Conservation (phyloP, 2,113 vertebrate species). For the Charadrius vociferus region DNA sequence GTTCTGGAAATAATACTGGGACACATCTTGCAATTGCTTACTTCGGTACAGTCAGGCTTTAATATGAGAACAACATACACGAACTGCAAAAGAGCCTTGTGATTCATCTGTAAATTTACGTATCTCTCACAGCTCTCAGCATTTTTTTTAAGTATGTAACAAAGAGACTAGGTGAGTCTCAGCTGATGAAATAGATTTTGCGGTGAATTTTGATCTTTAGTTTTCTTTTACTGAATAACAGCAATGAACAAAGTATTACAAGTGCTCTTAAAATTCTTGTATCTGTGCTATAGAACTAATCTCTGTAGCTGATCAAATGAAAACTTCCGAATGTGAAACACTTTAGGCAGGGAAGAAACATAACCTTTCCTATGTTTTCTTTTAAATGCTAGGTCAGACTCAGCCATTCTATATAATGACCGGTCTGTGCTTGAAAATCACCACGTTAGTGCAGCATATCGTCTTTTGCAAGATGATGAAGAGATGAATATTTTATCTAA, state of each 20-base stretch:
- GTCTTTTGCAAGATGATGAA: constrained; percentile 90
- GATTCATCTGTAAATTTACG: neutral
- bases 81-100: neutral
- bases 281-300: neutral
- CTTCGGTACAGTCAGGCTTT: neutral
- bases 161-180: neutral
- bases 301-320: neutral
- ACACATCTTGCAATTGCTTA: neutral
- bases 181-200: neutral
- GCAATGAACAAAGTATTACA: neutral
- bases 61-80: neutral
- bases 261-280: neutral
- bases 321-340: neutral
- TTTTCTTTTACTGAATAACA: neutral
- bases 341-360: neutral
- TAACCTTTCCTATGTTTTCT: constrained; percentile 2
- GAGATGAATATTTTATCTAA: constrained; percentile 94
- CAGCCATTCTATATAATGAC: constrained; percentile 94
- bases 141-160: neutral
- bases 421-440: constrained; percentile 93
- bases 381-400: constrained; percentile 82
- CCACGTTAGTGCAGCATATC: constrained; percentile 90
- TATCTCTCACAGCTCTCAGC: neutral
- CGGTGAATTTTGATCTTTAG: neutral
- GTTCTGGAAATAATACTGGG: neutral